Percentiles rank a stretch among this genome's conserved stretches.
These are phyloP conservation scores for Nycticebus coucang DNA, from an alignment of 2,113 vertebrate genomes.

Conservation along the genomic window DNA sequence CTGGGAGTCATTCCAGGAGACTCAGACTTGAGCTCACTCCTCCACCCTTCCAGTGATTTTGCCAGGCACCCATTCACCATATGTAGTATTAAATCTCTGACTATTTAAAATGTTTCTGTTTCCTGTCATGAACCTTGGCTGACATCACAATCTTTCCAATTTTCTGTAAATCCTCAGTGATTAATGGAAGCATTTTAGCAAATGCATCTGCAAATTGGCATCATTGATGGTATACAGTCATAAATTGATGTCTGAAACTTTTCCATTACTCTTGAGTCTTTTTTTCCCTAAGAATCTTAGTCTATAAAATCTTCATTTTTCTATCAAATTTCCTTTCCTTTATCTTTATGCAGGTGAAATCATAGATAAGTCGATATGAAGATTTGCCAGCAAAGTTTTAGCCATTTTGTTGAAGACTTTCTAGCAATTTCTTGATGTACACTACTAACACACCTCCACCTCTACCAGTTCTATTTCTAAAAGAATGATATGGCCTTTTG, in stretches of 20 bases:
- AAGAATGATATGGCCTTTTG: not conserved
- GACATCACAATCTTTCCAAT: not conserved
- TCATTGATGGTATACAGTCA: not conserved
- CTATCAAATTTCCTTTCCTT: not conserved
- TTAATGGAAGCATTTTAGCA: constrained; percentile 10
- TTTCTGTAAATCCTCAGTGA: constrained; percentile 23
- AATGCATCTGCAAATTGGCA: constrained; percentile 32
- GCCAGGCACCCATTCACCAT: not conserved
- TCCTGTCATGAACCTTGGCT: not conserved
- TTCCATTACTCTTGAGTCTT: not conserved
- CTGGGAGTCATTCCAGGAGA: not conserved
- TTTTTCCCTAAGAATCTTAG: not conserved
- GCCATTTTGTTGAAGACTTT: not conserved
- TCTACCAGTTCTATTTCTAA: not conserved
- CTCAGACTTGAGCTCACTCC: not conserved
- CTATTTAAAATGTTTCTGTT: constrained; percentile 4
- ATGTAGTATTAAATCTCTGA: not conserved
- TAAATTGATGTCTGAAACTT: not conserved
- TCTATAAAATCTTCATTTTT: not conserved
- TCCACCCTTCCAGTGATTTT: not conserved
- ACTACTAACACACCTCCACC: not conserved
- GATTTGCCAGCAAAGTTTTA: not conserved
- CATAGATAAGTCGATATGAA: not conserved
- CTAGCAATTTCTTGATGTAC: not conserved
- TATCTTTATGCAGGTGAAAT: not conserved